Evolutionary conservation across 2,888 invertebrate species (phyloP).

Genomic region (Idaea straminata): DNA sequence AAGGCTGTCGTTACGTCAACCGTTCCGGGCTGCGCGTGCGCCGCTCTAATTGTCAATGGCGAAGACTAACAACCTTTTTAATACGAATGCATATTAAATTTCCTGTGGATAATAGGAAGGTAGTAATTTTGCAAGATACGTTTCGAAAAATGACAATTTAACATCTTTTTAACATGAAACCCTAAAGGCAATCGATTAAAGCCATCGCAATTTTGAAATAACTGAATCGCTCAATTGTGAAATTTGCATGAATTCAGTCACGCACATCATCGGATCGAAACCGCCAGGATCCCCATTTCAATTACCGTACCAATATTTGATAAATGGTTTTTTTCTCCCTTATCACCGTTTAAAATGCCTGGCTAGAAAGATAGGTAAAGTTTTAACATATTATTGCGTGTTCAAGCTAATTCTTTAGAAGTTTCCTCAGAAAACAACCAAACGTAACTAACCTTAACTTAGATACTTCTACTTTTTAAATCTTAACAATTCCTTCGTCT

Average conservation of each 20-base stretch:
- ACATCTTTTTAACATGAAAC: slow-evolving; percentile 6
- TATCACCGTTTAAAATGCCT: neutral
- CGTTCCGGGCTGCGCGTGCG: slow-evolving; percentile 64
- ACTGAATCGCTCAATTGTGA: slow-evolving; percentile 21
- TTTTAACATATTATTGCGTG: neutral
- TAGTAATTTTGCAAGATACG: slow-evolving; percentile 3
- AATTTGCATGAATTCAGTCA: slow-evolving; percentile 22
- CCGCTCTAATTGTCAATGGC: slow-evolving; percentile 67
- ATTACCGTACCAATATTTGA: neutral
- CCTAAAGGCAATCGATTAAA: slow-evolving; percentile 12
- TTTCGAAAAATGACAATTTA: slow-evolving; percentile 7
- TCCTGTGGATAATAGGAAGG: neutral
- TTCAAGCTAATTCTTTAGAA: neutral
- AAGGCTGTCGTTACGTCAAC: slow-evolving; percentile 69
- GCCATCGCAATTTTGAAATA: slow-evolving; percentile 11
- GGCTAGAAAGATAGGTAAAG: neutral
- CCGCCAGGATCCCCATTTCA: neutral
- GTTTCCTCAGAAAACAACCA: neutral
- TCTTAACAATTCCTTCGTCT: slow-evolving; percentile 17
- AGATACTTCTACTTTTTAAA: slow-evolving; percentile 14
- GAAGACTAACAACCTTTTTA: slow-evolving; percentile 37
- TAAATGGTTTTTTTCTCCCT: neutral
- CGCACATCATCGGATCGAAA: slow-evolving; percentile 7
- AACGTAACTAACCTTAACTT: neutral
- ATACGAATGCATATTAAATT: neutral